Percentiles rank a stretch among this genome's conserved stretches.
Conservation (phyloP, 2,113 vertebrate species). For the Haplotaxodon microlepis region DNA sequence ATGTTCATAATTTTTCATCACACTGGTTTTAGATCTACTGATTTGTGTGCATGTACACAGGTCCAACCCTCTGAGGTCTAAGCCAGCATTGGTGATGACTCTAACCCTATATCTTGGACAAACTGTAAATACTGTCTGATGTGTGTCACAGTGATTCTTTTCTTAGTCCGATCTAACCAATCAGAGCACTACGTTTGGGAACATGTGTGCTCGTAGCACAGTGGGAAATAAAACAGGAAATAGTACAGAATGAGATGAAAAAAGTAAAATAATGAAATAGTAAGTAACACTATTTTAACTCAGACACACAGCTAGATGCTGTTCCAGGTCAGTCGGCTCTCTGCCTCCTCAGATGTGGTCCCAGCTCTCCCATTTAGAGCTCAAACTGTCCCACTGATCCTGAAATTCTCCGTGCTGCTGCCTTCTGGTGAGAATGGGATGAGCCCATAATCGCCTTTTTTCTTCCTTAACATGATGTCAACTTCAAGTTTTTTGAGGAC, state of each 20-base stretch:
- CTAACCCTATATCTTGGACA: not conserved
- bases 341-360: not conserved
- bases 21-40: not conserved
- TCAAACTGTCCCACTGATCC: not conserved
- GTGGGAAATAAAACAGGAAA: not conserved
- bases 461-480: not conserved
- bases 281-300: not conserved
- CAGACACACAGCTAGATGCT: not conserved
- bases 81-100: not conserved
- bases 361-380: not conserved
- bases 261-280: not conserved
- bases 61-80: not conserved
- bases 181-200: not conserved
- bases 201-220: not conserved
- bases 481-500: not conserved
- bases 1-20: not conserved
- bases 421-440: not conserved
- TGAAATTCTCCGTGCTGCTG: not conserved
- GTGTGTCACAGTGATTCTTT: not conserved
- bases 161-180: not conserved
- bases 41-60: not conserved
- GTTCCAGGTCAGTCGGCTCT: not conserved
- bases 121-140: not conserved
- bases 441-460: not conserved
- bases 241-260: not conserved